Evolutionary conservation across 2,113 vertebrate species (phyloP).

Genomic region (Cyprinodon brontotheroides): DNA sequence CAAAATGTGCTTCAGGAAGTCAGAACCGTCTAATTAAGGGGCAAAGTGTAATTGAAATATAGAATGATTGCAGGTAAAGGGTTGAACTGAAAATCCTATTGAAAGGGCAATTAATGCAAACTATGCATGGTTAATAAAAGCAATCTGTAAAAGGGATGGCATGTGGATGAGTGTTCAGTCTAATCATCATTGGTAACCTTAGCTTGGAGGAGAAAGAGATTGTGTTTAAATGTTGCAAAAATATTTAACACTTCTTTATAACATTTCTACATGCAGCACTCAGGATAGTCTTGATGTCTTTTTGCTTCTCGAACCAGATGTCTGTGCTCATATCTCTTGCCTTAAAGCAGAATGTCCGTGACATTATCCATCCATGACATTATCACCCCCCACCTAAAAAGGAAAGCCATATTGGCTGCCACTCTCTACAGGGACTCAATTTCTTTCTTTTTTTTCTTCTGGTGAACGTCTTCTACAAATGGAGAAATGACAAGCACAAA

Average conservation of each 20-base stretch:
- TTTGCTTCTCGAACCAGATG: slow-evolving; percentile 1
- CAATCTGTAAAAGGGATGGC: slow-evolving; percentile 21
- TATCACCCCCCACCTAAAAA: slow-evolving; percentile 12
- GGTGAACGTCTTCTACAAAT: slow-evolving; percentile 54
- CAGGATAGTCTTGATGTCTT: slow-evolving; percentile 16
- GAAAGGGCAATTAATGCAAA: slow-evolving; percentile 20
- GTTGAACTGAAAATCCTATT: slow-evolving; percentile 10
- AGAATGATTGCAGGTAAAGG: slow-evolving; percentile 15
- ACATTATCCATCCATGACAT: slow-evolving; percentile 59
- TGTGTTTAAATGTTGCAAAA: slow-evolving; percentile 1
- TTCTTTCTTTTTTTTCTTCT: slow-evolving; percentile 40
- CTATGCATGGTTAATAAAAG: slow-evolving; percentile 46
- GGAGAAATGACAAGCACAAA: slow-evolving; percentile 65
- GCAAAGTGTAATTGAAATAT: slow-evolving; percentile 1
- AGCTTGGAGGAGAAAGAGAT: slow-evolving; percentile 4
- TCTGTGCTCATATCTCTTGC: neutral
- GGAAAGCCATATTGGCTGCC: slow-evolving; percentile 48
- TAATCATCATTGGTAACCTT: slow-evolving; percentile 25
- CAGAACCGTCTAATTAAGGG: neutral
- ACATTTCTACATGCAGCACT: slow-evolving; percentile 45
- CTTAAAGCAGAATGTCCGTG: slow-evolving; percentile 51
- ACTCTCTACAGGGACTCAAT: slow-evolving; percentile 60
- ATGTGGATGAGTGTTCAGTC: slow-evolving; percentile 37
- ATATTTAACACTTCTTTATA: slow-evolving; percentile 4
- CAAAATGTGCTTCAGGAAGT: neutral